These are phyloP conservation scores for Drosophila antonietae DNA, from an alignment of 2,888 invertebrate species.

Conservation along the genomic window DNA sequence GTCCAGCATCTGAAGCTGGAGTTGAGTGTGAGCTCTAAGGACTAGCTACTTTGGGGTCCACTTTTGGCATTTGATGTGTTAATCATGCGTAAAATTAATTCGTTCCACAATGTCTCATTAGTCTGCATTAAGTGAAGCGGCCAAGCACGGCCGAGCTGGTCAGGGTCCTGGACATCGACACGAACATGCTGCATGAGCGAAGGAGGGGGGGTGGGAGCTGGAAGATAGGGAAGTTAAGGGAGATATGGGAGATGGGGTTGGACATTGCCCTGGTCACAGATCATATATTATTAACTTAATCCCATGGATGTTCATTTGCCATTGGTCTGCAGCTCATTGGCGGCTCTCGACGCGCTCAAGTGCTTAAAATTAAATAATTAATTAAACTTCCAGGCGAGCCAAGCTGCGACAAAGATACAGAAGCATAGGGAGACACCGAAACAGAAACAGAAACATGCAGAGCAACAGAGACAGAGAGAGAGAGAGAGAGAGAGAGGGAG, in stretches of 20 bases:
- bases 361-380: constrained; percentile 80
- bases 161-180: constrained; percentile 24
- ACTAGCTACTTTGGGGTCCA: constrained; percentile 8
- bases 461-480: not conserved
- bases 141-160: constrained; percentile 49
- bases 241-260: not conserved
- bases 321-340: constrained; percentile 60
- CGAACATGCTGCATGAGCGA: not conserved
- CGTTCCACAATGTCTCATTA: constrained; percentile 81
- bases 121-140: constrained; percentile 80
- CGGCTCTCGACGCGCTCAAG: constrained; percentile 72
- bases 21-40: not conserved
- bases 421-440: not conserved
- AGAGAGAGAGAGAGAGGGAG: not conserved
- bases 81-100: constrained; percentile 83
- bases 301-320: constrained; percentile 66
- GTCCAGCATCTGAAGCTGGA: not conserved
- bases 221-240: no score
- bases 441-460: not conserved
- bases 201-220: no score
- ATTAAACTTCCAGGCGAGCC: constrained; percentile 67
- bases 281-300: constrained; percentile 81
- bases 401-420: constrained; percentile 22
- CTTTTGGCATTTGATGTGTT: constrained; percentile 77
- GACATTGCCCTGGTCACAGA: constrained; percentile 46